phyloP scores from a whole-genome alignment of 2,113 vertebrate genomes.

The Cricetomys ansorgei region DNA sequence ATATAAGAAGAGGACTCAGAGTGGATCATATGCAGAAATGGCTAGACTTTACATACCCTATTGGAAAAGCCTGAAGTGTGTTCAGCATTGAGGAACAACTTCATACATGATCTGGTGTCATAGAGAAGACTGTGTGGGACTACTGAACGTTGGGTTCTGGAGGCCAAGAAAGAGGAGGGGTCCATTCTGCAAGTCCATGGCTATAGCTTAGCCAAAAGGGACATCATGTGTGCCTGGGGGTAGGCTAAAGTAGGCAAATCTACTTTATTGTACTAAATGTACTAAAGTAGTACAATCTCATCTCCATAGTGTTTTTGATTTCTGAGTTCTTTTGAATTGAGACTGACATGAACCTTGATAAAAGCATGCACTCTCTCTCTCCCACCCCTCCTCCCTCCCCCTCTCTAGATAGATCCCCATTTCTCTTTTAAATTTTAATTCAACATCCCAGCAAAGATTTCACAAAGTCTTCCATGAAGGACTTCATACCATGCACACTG shows the following conservation, averaged over 20 bases:
- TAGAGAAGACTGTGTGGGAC: not conserved
- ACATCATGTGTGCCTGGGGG: not conserved
- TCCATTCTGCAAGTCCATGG: not conserved
- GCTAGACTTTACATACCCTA: accelerated
- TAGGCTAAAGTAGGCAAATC: not conserved
- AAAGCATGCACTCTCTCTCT: not conserved
- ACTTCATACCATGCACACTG: not conserved
- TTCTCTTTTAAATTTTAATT: not conserved
- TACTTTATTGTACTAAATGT: too few species aligned
- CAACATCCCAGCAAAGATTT: not conserved
- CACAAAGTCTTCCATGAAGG: not conserved
- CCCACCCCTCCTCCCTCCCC: not conserved
- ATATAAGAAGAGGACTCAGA: not conserved
- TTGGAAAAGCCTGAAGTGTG: not conserved
- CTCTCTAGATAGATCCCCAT: not conserved
- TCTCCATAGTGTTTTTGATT: not conserved
- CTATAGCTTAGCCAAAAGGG: not conserved
- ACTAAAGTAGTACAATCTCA: not conserved
- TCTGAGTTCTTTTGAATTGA: not conserved
- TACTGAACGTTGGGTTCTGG: not conserved
- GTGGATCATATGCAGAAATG: not conserved
- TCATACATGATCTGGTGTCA: not conserved
- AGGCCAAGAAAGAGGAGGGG: not conserved
- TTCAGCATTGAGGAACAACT: not conserved
- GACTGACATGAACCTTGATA: not conserved